phyloP scores from a whole-genome alignment of 1,140 invertebrate species.

The Protaetia brevitarsis region DNA sequence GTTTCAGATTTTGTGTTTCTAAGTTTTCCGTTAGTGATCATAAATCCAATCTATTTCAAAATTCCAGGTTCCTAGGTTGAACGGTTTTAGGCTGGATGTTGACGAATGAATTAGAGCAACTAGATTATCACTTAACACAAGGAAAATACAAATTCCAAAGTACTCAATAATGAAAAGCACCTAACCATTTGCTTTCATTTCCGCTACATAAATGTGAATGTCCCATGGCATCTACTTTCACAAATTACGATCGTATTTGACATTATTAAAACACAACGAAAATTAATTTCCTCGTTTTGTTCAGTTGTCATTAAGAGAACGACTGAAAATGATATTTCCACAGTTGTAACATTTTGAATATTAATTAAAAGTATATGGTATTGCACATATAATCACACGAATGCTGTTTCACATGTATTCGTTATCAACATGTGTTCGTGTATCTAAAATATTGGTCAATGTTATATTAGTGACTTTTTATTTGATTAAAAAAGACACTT shows the following conservation, averaged over 20 bases:
- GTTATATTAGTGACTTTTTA: constrained; percentile 17
- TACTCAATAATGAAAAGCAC: too few species aligned
- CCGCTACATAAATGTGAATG: too few species aligned
- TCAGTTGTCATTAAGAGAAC: background rate
- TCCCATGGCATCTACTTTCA: too few species aligned
- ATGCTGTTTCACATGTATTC: background rate
- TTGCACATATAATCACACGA: background rate
- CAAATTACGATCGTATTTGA: background rate
- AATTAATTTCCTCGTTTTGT: background rate
- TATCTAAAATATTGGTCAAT: constrained; percentile 12
- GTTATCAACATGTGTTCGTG: background rate
- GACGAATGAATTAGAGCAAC: too few species aligned
- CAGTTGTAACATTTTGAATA: background rate
- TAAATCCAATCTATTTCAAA: too few species aligned
- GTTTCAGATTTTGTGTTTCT: too few species aligned
- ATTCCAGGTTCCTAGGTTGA: too few species aligned
- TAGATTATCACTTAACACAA: too few species aligned
- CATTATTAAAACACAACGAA: background rate
- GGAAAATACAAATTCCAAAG: too few species aligned
- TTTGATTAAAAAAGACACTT: constrained; percentile 18
- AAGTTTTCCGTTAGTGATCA: too few species aligned
- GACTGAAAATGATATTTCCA: background rate
- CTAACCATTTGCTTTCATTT: too few species aligned
- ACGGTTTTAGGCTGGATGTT: too few species aligned
- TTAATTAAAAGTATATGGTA: constrained; percentile 2